phyloP scores from a whole-genome alignment of 2,888 invertebrate species.

The Spatulosminthurus flaviceps region DNA sequence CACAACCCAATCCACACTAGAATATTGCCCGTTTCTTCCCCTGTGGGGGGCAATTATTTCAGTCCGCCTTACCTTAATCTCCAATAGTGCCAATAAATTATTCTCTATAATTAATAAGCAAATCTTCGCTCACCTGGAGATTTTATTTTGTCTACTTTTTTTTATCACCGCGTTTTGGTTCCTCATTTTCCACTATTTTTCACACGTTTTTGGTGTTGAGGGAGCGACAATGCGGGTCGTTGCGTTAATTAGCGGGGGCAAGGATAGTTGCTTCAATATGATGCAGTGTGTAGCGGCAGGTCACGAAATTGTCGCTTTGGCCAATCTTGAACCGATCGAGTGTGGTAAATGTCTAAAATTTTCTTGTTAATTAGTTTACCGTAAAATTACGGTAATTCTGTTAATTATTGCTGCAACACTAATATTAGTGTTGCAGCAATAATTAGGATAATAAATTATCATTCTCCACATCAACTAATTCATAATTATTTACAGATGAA shows the following conservation, averaged over 20 bases:
- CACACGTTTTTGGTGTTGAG: background rate
- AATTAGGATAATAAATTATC: slow-evolving; percentile 8
- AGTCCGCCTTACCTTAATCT: slow-evolving; percentile 31
- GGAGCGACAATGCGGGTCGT: slow-evolving; percentile 78
- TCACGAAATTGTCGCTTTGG: slow-evolving; percentile 93
- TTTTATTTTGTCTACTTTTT: slow-evolving; percentile 12
- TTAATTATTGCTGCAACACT: slow-evolving; percentile 25
- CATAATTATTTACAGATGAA: too few relatives aligned
- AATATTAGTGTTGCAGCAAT: slow-evolving; percentile 28
- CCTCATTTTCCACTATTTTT: background rate
- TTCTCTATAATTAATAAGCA: slow-evolving; percentile 10
- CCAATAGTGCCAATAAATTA: slow-evolving; percentile 39
- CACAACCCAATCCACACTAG: slow-evolving; percentile 22
- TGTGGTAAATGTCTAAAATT: slow-evolving; percentile 71
- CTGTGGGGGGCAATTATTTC: slow-evolving; percentile 22
- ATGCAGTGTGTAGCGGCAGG: slow-evolving; percentile 97
- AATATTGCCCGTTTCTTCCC: slow-evolving; percentile 26
- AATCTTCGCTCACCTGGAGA: background rate
- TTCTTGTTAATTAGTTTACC: slow-evolving; percentile 20
- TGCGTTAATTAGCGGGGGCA: slow-evolving; percentile 95
- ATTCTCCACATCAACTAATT: too few relatives aligned
- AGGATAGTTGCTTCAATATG: slow-evolving; percentile 99
- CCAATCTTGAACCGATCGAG: slow-evolving; percentile 89
- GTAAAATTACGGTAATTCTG: too few relatives aligned
- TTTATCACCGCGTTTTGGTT: background rate